Conservation (phyloP, 2,888 invertebrate genomes). For the Arenicola marina region DNA sequence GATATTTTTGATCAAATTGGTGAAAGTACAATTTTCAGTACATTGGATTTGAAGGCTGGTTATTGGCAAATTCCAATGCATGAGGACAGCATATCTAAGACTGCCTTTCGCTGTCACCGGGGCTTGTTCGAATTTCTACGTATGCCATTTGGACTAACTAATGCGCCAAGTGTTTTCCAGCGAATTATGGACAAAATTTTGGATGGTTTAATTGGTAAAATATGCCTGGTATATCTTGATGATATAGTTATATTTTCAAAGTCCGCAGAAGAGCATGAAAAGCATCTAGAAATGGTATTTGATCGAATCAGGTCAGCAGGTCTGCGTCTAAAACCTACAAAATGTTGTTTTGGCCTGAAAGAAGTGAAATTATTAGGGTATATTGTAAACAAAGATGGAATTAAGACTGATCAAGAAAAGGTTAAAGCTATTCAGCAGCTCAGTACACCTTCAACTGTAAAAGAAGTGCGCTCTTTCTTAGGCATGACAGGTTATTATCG, state of each 20-base stretch:
- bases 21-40: neutral
- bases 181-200: neutral
- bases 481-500: conserved; percentile 2
- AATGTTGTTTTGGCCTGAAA: conserved; percentile 1
- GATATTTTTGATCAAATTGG: conserved; percentile 7
- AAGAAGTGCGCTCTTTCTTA: neutral
- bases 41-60: conserved; percentile 7
- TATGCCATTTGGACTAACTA: conserved; percentile 3
- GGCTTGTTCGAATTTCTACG: conserved; percentile 3
- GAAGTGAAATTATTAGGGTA: neutral
- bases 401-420: neutral
- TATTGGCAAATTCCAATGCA: conserved; percentile 4
- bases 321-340: neutral
- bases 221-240: neutral
- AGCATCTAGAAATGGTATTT: neutral
- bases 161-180: conserved; percentile 4
- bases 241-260: neutral
- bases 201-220: neutral
- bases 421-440: neutral
- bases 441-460: neutral
- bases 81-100: neutral
- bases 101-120: conserved; percentile 10
- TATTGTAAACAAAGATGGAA: neutral
- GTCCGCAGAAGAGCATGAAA: neutral
- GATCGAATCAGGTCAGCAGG: neutral